Evolutionary conservation across 2,797 vertebrate species (phyloP).

Genomic region (Rhabdomys pumilio): DNA sequence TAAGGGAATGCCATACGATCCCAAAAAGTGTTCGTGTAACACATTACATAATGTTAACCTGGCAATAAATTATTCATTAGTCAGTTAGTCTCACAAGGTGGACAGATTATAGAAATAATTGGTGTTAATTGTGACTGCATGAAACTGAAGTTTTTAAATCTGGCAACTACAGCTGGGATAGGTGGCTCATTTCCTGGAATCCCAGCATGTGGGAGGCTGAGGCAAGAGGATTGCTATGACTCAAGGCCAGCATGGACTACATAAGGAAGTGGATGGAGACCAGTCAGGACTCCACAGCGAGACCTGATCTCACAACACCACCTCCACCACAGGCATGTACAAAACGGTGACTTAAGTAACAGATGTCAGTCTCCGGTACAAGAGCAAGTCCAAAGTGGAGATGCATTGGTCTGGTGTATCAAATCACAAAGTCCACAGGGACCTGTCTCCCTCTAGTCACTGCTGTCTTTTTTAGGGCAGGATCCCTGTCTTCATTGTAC

Average conservation of each 20-base stretch:
- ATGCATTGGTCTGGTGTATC: not conserved
- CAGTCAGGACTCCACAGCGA: not conserved
- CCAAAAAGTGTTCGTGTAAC: not conserved
- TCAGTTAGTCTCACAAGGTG: not conserved
- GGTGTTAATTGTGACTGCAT: not conserved
- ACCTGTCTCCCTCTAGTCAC: not conserved
- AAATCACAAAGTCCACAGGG: not conserved
- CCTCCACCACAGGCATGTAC: not conserved
- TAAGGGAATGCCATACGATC: not conserved
- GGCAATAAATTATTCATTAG: not conserved
- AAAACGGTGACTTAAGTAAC: constrained; percentile 17
- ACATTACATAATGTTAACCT: not conserved
- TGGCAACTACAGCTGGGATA: not conserved
- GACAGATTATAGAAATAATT: not conserved
- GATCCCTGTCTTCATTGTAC: not conserved
- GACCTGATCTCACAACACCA: not conserved
- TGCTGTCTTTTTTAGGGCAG: not conserved
- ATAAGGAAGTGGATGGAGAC: too few species aligned
- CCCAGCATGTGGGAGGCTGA: not conserved
- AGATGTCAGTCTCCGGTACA: not conserved
- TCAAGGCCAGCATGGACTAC: not conserved
- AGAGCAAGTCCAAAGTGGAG: not conserved
- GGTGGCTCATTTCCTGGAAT: not conserved
- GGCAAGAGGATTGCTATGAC: not conserved
- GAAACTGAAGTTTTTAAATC: constrained; percentile 20